phyloP scores from a whole-genome alignment of 1,140 invertebrate species.

The Artemia franciscana region DNA sequence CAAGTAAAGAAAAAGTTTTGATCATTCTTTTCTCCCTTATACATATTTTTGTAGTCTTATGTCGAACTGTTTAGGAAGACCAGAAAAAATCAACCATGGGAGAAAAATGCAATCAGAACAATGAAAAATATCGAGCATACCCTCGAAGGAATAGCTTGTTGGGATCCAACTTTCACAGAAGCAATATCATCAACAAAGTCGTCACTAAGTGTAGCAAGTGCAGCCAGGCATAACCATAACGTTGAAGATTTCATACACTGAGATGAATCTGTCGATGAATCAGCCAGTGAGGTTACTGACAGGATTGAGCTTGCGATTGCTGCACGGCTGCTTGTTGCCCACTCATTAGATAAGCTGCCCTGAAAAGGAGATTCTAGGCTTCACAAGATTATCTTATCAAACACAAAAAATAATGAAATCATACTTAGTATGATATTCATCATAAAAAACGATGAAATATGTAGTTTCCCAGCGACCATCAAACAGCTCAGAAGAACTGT shows the following conservation, averaged over 20 bases:
- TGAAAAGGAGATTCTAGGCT: slow-evolving; percentile 23
- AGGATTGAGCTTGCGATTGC: slow-evolving; percentile 77
- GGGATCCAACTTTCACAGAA: slow-evolving; percentile 40
- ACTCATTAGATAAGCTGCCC: slow-evolving; percentile 62
- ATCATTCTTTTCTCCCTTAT: no score
- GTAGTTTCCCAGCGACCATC: not conserved
- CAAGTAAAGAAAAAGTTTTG: no score
- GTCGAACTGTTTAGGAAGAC: no score
- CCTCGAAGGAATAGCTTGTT: slow-evolving; percentile 30
- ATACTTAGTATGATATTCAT: no score
- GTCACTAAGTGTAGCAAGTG: slow-evolving; percentile 70
- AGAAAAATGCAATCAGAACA: no score
- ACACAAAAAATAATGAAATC: slow-evolving; percentile 8
- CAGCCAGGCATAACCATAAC: slow-evolving; percentile 75
- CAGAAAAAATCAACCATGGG: no score
- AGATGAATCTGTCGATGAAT: slow-evolving; percentile 40
- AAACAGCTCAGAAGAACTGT: not conserved
- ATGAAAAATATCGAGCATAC: no score
- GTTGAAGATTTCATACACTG: slow-evolving; percentile 56
- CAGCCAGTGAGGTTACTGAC: slow-evolving; percentile 54
- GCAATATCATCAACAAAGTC: slow-evolving; percentile 68
- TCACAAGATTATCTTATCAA: no score
- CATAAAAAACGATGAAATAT: no score
- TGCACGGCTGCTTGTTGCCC: slow-evolving; percentile 64
- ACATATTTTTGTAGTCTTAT: no score